These are phyloP conservation scores for Atrichornis clamosus DNA, from an alignment of 2,113 vertebrate species.

Conservation along the genomic window DNA sequence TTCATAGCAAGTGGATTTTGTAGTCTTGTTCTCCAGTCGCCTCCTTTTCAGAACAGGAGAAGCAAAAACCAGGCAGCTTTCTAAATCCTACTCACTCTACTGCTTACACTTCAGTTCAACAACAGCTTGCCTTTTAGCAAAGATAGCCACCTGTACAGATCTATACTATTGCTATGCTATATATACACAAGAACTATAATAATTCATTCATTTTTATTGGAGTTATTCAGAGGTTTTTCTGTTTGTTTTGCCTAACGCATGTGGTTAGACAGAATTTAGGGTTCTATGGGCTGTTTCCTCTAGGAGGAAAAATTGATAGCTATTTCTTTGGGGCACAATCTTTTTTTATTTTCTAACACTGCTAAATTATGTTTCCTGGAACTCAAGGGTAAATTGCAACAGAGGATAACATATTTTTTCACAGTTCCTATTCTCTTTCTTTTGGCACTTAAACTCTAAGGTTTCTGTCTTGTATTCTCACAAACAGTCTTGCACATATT, in stretches of 20 bases:
- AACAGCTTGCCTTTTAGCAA: background rate
- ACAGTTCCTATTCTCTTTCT: background rate
- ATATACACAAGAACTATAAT: background rate
- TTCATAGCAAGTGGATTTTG: background rate
- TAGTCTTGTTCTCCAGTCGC: background rate
- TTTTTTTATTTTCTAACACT: background rate
- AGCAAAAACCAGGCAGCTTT: background rate
- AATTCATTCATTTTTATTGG: background rate
- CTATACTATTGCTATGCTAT: background rate
- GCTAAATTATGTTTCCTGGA: background rate
- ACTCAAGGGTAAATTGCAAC: background rate
- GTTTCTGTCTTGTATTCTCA: background rate
- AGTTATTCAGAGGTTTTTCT: background rate
- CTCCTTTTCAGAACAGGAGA: background rate
- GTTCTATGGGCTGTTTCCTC: background rate
- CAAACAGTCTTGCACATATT: background rate
- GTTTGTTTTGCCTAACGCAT: background rate
- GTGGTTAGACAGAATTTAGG: background rate
- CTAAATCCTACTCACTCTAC: background rate
- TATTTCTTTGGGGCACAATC: background rate
- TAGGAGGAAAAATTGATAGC: background rate
- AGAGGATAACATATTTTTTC: background rate
- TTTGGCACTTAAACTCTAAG: background rate
- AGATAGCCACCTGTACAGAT: background rate
- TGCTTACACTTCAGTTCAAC: background rate